Percentiles rank a stretch among this genome's conserved stretches.
Conservation (phyloP, 1,140 invertebrate species). For the Leguminivora glycinivorella region DNA sequence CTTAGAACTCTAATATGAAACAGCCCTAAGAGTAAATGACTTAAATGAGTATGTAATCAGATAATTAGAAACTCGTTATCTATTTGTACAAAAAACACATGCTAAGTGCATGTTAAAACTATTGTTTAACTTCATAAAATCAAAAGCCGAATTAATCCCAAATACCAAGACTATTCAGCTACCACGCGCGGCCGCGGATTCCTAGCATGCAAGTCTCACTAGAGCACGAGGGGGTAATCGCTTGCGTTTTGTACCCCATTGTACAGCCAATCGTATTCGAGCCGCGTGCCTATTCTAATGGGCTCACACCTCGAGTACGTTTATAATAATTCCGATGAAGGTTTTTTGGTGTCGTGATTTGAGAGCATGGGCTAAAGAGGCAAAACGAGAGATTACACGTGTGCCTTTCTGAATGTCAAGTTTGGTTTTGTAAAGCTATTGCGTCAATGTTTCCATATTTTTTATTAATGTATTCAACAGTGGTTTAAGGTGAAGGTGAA, state of each 20-base stretch:
- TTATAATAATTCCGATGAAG: constrained; percentile 21
- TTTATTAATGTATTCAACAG: too few relatives aligned
- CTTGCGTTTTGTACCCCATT: constrained; percentile 61
- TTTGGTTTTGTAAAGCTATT: background rate
- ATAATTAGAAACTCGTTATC: too few relatives aligned
- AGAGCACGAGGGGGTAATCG: constrained; percentile 64
- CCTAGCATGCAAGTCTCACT: constrained; percentile 45
- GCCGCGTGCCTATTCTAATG: constrained; percentile 64
- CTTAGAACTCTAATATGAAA: too few relatives aligned
- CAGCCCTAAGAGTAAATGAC: too few relatives aligned
- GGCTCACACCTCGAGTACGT: constrained; percentile 33
- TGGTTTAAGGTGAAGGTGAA: too few relatives aligned
- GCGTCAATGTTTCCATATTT: background rate
- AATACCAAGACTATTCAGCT: constrained; percentile 16
- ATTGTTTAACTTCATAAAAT: background rate
- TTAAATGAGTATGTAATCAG: too few relatives aligned
- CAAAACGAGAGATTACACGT: background rate
- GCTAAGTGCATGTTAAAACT: background rate
- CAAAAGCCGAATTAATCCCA: background rate
- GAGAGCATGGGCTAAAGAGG: background rate
- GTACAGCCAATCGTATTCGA: constrained; percentile 59
- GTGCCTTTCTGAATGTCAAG: background rate
- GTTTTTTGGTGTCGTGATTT: constrained; percentile 25
- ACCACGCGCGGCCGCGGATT: constrained; percentile 31
- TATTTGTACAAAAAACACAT: too few relatives aligned